Conservation (phyloP, 2,888 invertebrate species). For the Leistus spinibarbis region DNA sequence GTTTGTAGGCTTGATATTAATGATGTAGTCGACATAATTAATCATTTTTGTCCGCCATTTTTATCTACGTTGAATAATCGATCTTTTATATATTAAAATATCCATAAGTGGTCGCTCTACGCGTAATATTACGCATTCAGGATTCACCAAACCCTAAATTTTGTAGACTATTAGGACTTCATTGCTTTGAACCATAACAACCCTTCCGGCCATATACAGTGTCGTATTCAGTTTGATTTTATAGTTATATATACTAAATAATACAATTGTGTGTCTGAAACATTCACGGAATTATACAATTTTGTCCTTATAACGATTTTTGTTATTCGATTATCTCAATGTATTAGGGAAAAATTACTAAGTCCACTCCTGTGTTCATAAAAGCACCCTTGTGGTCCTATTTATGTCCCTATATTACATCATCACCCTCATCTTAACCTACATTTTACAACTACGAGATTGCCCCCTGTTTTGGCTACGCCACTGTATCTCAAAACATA, state of each 20-base stretch:
- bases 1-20: conserved; percentile 26
- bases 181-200: conserved; percentile 36
- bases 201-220: conserved; percentile 29
- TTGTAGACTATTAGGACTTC: conserved; percentile 37
- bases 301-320: too few species aligned
- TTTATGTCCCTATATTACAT: conserved; percentile 36
- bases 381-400: conserved; percentile 23
- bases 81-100: conserved; percentile 9
- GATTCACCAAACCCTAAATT: conserved; percentile 33
- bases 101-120: not conserved
- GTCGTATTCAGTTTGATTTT: conserved; percentile 21
- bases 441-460: not conserved
- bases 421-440: conserved; percentile 20
- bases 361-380: conserved; percentile 9
- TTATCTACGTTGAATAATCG: conserved; percentile 17
- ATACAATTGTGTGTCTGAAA: too few species aligned
- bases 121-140: conserved; percentile 31
- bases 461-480: not conserved
- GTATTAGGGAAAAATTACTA: too few species aligned
- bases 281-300: too few species aligned
- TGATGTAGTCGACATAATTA: conserved; percentile 27
- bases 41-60: too few species aligned
- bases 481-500: not conserved
- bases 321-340: too few species aligned
- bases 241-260: not conserved